Evolutionary conservation across 2,888 invertebrate genomes (phyloP).

Genomic region (Empis livida): DNA sequence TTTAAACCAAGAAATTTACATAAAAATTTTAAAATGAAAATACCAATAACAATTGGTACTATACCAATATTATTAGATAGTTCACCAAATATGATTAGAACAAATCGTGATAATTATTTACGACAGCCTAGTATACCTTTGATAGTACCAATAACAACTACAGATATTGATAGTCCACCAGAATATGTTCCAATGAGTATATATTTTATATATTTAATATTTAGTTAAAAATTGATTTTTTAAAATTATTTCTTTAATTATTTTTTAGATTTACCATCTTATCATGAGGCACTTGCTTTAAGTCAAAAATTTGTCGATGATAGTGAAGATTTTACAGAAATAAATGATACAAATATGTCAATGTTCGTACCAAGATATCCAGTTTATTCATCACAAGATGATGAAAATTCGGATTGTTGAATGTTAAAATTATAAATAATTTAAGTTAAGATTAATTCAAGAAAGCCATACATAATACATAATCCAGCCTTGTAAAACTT

Average conservation of each 20-base stretch:
- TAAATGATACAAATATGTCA: slow-evolving; percentile 24
- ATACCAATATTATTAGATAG: slow-evolving; percentile 44
- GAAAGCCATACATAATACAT: too few relatives aligned
- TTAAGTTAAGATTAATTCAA: too few relatives aligned
- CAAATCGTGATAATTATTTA: background rate
- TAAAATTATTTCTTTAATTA: slow-evolving; percentile 2
- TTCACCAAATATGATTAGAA: background rate
- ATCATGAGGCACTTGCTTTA: slow-evolving; percentile 34
- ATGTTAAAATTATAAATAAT: too few relatives aligned
- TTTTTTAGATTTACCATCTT: slow-evolving; percentile 30
- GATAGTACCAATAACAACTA: slow-evolving; percentile 15
- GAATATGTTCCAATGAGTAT: slow-evolving; percentile 32
- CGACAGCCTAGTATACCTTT: slow-evolving; percentile 12
- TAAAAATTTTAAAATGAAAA: slow-evolving; percentile 48
- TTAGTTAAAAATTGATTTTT: background rate
- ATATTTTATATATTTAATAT: slow-evolving; percentile 5
- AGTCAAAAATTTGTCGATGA: slow-evolving; percentile 33
- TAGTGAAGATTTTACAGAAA: slow-evolving; percentile 29
- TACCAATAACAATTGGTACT: slow-evolving; percentile 54
- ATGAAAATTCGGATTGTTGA: slow-evolving; percentile 20
- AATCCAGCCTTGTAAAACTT: too few relatives aligned
- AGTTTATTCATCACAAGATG: slow-evolving; percentile 25
- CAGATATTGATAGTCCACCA: slow-evolving; percentile 31
- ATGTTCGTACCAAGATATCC: slow-evolving; percentile 34
- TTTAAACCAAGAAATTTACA: slow-evolving; percentile 45